phyloP scores from a whole-genome alignment of 2,113 vertebrate species.

The Athene cunicularia region DNA sequence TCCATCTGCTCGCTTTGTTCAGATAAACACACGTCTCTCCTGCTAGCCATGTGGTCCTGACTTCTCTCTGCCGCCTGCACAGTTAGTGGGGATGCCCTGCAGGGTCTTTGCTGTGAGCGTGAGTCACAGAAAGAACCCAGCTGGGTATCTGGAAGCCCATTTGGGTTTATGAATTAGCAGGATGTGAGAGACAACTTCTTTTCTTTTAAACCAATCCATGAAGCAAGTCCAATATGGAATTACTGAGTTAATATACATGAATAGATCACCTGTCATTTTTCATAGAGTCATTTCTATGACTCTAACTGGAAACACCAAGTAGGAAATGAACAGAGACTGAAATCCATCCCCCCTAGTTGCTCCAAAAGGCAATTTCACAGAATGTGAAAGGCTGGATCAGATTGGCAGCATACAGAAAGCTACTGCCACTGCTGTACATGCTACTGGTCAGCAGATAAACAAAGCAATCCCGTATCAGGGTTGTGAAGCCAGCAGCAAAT shows the following conservation, averaged over 20 bases:
- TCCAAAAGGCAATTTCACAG: neutral
- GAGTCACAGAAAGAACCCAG: neutral
- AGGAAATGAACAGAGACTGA: neutral
- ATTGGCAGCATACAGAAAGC: neutral
- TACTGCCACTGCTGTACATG: neutral
- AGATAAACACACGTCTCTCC: neutral
- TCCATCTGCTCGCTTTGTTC: conserved; percentile 22
- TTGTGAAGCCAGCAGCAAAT: conserved; percentile 18
- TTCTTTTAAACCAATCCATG: neutral
- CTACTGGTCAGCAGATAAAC: conserved; percentile 30
- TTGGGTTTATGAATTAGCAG: neutral
- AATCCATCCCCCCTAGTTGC: neutral
- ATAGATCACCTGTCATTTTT: neutral
- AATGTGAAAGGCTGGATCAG: neutral
- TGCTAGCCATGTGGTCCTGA: neutral
- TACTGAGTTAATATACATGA: neutral
- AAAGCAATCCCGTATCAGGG: neutral
- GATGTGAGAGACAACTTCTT: neutral
- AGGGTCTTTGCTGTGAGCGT: neutral
- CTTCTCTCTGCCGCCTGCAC: neutral
- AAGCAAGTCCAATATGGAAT: neutral
- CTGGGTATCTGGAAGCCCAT: neutral
- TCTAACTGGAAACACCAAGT: neutral
- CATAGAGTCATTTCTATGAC: neutral
- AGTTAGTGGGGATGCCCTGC: neutral